These are phyloP conservation scores for Mixornis gularis DNA, from an alignment of 2,113 vertebrate species.

Conservation along the genomic window DNA sequence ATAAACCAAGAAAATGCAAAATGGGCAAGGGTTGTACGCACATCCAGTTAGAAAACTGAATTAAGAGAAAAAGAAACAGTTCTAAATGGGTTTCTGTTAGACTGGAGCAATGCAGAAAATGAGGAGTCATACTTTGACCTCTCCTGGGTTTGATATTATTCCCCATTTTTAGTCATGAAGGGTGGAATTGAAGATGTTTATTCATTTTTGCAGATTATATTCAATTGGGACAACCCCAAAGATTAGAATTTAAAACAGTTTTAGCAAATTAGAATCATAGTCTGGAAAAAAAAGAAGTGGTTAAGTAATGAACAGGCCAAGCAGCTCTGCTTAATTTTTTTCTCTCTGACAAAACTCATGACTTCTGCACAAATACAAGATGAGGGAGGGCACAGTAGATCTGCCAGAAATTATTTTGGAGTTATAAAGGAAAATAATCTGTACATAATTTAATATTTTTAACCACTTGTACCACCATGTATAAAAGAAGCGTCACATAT, in stretches of 20 bases:
- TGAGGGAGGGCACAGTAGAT: neutral
- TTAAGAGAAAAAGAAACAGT: neutral
- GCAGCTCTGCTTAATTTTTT: neutral
- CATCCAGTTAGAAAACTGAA: neutral
- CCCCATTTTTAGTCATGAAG: neutral
- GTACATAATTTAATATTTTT: neutral
- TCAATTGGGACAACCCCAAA: rapidly evolving
- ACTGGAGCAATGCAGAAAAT: neutral
- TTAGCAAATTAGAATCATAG: neutral
- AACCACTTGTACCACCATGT: neutral
- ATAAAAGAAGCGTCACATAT: neutral
- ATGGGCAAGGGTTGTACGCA: neutral
- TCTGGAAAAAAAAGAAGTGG: neutral
- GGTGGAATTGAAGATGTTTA: neutral
- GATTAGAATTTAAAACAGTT: neutral
- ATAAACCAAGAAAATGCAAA: slow-evolving; percentile 21
- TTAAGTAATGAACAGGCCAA: neutral
- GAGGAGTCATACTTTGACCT: neutral
- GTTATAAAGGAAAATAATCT: neutral
- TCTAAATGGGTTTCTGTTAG: neutral
- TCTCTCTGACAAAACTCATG: neutral
- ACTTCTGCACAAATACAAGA: neutral
- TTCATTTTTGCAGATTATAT: neutral
- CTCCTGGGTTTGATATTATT: neutral
- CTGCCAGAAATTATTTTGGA: neutral